A percentile compares a stretch with the other conserved stretches of the same genome.
Evolutionary conservation across 1,140 invertebrate genomes (phyloP).

Genomic region (Heliconius congener): DNA sequence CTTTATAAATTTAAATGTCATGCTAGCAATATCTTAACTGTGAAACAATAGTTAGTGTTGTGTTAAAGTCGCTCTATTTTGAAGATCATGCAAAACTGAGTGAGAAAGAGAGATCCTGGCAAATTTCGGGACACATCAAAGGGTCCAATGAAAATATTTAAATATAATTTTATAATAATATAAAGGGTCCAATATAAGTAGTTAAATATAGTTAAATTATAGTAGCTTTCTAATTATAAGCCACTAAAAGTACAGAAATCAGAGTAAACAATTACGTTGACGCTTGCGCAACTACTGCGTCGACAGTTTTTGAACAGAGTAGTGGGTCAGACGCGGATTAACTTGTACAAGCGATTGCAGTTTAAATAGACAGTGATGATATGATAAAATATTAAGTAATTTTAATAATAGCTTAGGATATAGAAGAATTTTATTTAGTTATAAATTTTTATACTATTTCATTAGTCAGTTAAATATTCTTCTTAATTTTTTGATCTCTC

Average conservation of each 20-base stretch:
- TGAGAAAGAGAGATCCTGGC: no score
- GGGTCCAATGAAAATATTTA: background rate
- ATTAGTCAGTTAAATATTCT: no score
- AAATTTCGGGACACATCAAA: no score
- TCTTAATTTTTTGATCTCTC: no score
- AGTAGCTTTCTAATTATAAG: background rate
- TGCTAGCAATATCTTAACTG: no score
- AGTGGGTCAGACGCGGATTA: slow-evolving; percentile 11
- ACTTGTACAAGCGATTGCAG: slow-evolving; percentile 6
- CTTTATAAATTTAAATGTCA: no score
- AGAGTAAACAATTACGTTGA: background rate
- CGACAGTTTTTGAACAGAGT: background rate
- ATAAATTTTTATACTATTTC: no score
- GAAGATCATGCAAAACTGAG: no score
- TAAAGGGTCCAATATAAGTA: background rate
- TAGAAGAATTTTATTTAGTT: no score
- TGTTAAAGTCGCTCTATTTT: no score
- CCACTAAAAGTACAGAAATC: background rate
- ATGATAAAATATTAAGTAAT: background rate
- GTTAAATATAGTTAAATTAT: no score
- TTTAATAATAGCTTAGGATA: background rate
- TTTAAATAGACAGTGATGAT: slow-evolving; percentile 4
- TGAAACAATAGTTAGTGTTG: no score
- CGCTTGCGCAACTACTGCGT: background rate
- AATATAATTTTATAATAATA: background rate